These are phyloP conservation scores for Crocuta crocuta DNA, from an alignment of 2,113 vertebrate species.

Conservation along the genomic window DNA sequence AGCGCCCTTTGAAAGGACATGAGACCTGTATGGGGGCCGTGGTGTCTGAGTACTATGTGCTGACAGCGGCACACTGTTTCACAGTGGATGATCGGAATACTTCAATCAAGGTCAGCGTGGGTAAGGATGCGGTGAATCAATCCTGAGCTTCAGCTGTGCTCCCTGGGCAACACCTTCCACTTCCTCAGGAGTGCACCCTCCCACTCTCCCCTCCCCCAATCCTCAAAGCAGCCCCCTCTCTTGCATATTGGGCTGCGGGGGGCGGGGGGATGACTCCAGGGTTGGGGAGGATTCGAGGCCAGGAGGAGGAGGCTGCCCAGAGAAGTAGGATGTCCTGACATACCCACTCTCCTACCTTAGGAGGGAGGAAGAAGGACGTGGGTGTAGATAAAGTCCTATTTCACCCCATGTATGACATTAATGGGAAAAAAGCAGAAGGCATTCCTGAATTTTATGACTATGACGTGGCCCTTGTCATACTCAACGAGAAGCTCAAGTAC, in stretches of 20 bases:
- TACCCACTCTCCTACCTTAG: neutral
- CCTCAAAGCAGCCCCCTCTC: neutral
- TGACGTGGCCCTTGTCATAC: conserved; percentile 89
- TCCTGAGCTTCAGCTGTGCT: neutral
- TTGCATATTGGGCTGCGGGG: neutral
- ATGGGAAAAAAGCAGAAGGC: conserved; percentile 78
- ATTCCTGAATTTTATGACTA: conserved; percentile 93
- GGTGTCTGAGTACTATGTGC: conserved; percentile 88
- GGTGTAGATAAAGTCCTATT: conserved; percentile 69
- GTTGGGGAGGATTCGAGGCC: neutral
- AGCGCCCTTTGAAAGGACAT: conserved; percentile 54
- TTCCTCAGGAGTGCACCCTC: neutral
- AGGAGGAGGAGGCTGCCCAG: neutral
- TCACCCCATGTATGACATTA: conserved; percentile 86
- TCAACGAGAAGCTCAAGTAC: conserved; percentile 81
- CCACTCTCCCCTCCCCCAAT: neutral
- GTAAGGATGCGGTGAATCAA: conserved; percentile 33
- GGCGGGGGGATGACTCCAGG: neutral
- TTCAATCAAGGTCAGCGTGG: conserved; percentile 75
- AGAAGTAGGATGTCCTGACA: neutral
- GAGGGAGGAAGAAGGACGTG: neutral
- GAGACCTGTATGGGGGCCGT: conserved; percentile 89
- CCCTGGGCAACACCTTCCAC: neutral
- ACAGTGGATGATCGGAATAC: conserved; percentile 67
- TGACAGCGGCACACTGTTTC: conserved; percentile 94